Percentiles rank a stretch among this genome's conserved stretches.
These are phyloP conservation scores for Hippolais icterina DNA, from an alignment of 2,113 vertebrate genomes.

Conservation along the genomic window DNA sequence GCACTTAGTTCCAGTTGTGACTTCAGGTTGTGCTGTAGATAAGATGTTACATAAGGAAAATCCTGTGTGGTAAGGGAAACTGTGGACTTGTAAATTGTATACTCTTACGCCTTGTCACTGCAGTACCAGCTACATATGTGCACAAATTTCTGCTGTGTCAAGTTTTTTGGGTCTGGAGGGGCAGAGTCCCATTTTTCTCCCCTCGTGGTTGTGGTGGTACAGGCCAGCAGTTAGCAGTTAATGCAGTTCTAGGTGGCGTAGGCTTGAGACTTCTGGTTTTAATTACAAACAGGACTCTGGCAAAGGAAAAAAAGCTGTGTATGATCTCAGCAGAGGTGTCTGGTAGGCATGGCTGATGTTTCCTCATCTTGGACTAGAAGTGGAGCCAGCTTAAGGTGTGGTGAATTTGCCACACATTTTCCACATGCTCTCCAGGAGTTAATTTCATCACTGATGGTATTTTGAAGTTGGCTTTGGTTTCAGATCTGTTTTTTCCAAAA, in stretches of 20 bases:
- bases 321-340: background rate
- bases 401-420: background rate
- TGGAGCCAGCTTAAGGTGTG: background rate
- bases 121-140: background rate
- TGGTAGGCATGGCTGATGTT: background rate
- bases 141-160: background rate
- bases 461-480: background rate
- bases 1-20: background rate
- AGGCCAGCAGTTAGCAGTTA: background rate
- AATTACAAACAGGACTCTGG: background rate
- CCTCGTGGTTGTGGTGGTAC: background rate
- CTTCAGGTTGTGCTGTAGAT: background rate
- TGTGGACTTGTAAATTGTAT: background rate
- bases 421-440: background rate
- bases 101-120: background rate
- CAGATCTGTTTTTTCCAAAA: background rate
- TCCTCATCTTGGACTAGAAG: background rate
- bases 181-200: background rate
- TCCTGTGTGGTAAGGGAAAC: background rate
- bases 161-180: background rate
- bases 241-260: background rate
- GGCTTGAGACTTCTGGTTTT: background rate
- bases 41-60: background rate
- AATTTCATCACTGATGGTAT: background rate
- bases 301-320: background rate